A percentile compares a stretch with the other conserved stretches of the same genome.
Evolutionary conservation across 2,113 vertebrate genomes (phyloP).

Genomic region (Eublepharis macularius): DNA sequence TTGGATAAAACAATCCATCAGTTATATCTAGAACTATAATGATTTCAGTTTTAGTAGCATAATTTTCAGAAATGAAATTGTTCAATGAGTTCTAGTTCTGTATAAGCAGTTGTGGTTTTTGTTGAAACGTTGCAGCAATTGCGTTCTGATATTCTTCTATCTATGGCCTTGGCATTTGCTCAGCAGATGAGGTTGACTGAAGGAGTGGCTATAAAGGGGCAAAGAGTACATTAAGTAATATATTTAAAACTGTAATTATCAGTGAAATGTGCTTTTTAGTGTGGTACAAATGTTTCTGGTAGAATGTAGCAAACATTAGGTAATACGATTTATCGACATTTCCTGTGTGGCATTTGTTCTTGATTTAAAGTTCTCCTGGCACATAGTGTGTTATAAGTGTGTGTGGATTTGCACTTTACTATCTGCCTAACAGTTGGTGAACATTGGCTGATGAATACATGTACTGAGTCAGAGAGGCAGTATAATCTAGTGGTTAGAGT

Average conservation of each 20-base stretch:
- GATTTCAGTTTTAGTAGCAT: conserved; percentile 40
- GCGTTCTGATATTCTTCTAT: conserved; percentile 61
- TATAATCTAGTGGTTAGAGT: no score
- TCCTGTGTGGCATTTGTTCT: no score
- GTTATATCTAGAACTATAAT: neutral
- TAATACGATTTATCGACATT: no score
- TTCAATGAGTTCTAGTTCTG: conserved; percentile 59
- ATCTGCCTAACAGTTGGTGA: neutral
- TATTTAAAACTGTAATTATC: neutral
- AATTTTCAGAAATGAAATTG: conserved; percentile 37
- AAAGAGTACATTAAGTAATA: conserved; percentile 37
- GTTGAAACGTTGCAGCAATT: conserved; percentile 67
- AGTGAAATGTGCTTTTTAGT: neutral
- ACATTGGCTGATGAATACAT: no score
- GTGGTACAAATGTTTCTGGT: neutral
- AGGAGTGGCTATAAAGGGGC: conserved; percentile 51
- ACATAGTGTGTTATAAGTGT: no score
- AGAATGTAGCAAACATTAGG: neutral
- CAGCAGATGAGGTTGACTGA: conserved; percentile 50
- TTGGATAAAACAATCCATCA: no score
- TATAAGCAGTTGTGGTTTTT: conserved; percentile 31
- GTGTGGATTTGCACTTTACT: neutral
- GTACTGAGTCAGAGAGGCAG: no score
- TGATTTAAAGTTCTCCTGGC: no score
- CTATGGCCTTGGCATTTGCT: conserved; percentile 66